Base-by-base conservation (phyloP, 2,797 vertebrate species). In the Heliangelus exortis region DNA sequence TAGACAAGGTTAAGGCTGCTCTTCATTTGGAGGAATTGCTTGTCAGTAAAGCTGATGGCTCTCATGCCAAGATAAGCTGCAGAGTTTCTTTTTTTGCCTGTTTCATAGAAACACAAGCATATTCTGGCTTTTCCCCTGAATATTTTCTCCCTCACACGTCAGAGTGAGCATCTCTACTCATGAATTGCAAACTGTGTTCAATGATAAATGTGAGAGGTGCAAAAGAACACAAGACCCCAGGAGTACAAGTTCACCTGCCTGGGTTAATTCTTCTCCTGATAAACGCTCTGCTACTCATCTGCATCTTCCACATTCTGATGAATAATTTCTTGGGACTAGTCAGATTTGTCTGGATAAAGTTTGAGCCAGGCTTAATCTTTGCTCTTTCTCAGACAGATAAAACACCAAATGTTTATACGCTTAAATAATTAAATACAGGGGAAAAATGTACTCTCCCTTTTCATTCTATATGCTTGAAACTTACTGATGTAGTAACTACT, bases 401-500 rank as follows among this genome's bases (percentile, higher is more conserved):
- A 91, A 88, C 55, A 36, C 67, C 74, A 86, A 68, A 84, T 82
- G 82, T 90, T 93, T 89, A 74, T 88, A 48, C 20, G 15, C 45
- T 90, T 94, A 84, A 92, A 83, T 91, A 91, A 90, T 90, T 88
- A 82, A 95, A 79, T 59, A 25, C 34, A 34, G 26, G 25, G 47
- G 48, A 22, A 15, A 6, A 19, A 82, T 33, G 15, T 21, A 29
- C n/a, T 53, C 26, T 6, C 9, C 7, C 61, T 94, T 95, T 90
- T 90, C 51, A 66, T 75, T 79, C 85, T 25, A 8, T 5, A 0
- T 26, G 20, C 59, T 88, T 43, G 62, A 76, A 93, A 86, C 16
- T 13, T 93, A 88, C 8, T 67, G 87, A 94, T 95, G 90, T 82
- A 79, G 55, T 85, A 85, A 91, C 94, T 85, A 7, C 72, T 79